Evolutionary conservation across 2,113 vertebrate species (phyloP).

Genomic region (Lepidothrix coronata): DNA sequence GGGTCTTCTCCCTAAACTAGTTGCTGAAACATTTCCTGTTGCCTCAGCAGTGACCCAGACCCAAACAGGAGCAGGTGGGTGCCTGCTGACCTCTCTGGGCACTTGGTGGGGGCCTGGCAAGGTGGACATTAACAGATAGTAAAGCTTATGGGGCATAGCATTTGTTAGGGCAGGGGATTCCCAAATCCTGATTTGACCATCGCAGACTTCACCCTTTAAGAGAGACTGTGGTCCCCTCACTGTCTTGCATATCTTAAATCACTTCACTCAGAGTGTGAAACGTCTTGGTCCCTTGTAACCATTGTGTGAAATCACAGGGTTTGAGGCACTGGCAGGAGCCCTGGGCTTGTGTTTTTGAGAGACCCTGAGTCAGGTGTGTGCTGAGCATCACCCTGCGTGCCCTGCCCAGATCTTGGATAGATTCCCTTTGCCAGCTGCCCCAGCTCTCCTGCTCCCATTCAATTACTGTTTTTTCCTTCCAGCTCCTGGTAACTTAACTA

Average conservation of each 20-base stretch:
- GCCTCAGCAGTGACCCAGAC: neutral
- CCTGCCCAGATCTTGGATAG: neutral
- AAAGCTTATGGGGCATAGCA: accelerated
- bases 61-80: neutral
- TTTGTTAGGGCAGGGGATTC: neutral
- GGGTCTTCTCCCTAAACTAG: neutral
- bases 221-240: neutral
- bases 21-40: neutral
- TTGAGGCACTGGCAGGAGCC: neutral
- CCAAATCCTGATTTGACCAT: neutral
- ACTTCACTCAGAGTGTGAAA: neutral
- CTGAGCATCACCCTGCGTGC: neutral
- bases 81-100: neutral
- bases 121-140: neutral
- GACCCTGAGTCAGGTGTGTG: neutral
- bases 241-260: accelerated
- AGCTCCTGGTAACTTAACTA: neutral
- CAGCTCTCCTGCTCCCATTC: neutral
- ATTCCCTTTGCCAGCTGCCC: neutral
- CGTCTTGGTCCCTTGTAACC: neutral
- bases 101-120: neutral
- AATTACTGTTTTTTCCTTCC: neutral
- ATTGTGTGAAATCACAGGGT: neutral
- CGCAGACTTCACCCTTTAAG: accelerated
- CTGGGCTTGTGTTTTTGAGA: neutral